Evolutionary conservation across 1,140 invertebrate genomes (phyloP), one percentile per base, ranked within the genome.

Genomic region (Euwallacea similis): DNA sequence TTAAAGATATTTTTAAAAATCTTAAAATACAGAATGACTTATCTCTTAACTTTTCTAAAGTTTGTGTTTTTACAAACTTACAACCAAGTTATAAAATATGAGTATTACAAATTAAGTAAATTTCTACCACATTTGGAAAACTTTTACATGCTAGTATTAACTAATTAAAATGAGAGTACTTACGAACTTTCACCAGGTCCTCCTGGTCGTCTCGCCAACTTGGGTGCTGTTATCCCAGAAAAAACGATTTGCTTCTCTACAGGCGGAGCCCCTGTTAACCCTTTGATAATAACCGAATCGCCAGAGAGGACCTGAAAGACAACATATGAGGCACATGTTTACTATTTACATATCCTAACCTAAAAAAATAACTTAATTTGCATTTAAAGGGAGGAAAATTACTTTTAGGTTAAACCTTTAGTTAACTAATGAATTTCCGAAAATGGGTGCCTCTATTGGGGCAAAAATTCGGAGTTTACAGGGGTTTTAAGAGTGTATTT

Each of bases 191-290:
- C 71, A 50, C 55, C 46, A 47, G 71, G 44, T 42, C 68, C 86
- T 72, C 86, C 87, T 33, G 90, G 89, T 58, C 87, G 87, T 47
- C 95, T 87, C 7, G 91, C 96, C 63, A 98, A 84, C 85, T 96
- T 94, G 2, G 97, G 97, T 64, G 97, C 97, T 74, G 88, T 89
- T 59, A 99, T 89, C 80, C 94, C 93, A 42, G 94, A 94, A 53
- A 99, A 88, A 76, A 89, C 92, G 42, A 99, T 88, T 73, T 93
- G 91, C 82, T 92, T 92, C 82, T 99, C 97, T 62, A 91, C 91
- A 68, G 97, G 96, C 41, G 95, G 95, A 7, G 88, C 88, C 46
- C 93, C 93, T 3, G 91, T 90, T 71, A 88, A 85, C 55, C 89
- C 94, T 76, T 94, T 87, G 73, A 98, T 91, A 50, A 96, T 89